Base-by-base conservation (phyloP, 2,797 vertebrate genomes). In the Coregonus ussuriensis region DNA sequence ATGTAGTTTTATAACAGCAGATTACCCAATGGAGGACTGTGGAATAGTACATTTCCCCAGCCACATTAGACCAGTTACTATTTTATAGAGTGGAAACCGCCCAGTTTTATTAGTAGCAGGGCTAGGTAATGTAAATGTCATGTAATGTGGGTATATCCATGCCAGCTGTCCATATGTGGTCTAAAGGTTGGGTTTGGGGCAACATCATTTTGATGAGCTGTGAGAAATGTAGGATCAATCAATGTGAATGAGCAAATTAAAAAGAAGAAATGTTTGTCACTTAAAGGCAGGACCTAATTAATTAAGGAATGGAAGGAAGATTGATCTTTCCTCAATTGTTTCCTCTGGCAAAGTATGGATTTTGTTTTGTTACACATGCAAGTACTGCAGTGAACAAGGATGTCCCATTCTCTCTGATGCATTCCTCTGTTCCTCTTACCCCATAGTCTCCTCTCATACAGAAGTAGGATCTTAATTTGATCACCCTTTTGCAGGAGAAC, bases 1-100 rank as follows among this genome's bases (percentile, higher is more conserved):
- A 89, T 91, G 80, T 72, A 85, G 83, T 80, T 86, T 83, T 1
- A 62, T 84, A 86, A 83, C 79, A 75, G 79, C 62, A 47, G 77
- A 79, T 76, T 35, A 71, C 67, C 87, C 71, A 18, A 72, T 74
- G 76, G 84, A 82, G 83, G 84, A 75, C 33, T 71, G 77, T 63
- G 67, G 80, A 72, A 79, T 63, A 35, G 74, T 29, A 71, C 33
- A 18, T 52, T 75, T 67, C 71, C 4, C 74, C 75, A 14, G 77
- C 82, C 81, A 84, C 84, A 79, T 72, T 62, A 79, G 31, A 72
- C 80, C 79, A 4, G 79, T 16, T 74, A 79, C 85, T 85, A 83
- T 88, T 87, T 86, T 81, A 85, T 83, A 82, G 72, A 9, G 80
- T 74, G 70, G 66, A 77, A 54, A 65, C 70, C 76, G 1, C 21